Evolutionary conservation across 2,888 invertebrate genomes (phyloP).

Genomic region (Pecten maximus): DNA sequence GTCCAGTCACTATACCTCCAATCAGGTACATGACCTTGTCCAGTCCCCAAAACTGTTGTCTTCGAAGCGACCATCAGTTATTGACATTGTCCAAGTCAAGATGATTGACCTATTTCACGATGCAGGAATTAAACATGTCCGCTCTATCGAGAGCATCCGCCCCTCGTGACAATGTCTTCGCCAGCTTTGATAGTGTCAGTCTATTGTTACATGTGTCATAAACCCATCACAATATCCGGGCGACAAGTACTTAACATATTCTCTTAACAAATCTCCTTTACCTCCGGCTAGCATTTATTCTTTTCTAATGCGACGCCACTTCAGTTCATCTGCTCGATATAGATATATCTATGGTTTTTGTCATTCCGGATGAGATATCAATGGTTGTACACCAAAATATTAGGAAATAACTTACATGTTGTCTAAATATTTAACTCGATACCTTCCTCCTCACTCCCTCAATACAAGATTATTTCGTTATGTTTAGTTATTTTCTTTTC

Average conservation of each 20-base stretch:
- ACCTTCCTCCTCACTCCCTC: neutral
- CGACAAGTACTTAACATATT: neutral
- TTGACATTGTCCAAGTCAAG: neutral
- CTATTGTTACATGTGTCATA: conserved; percentile 18
- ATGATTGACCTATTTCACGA: neutral
- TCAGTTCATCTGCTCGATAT: neutral
- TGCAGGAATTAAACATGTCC: neutral
- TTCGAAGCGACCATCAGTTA: neutral
- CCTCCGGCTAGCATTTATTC: neutral
- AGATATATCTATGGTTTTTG: neutral
- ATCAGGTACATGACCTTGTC: neutral
- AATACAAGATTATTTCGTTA: no score
- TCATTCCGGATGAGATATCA: neutral
- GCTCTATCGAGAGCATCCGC: conserved; percentile 5
- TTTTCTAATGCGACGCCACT: neutral
- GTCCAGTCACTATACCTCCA: neutral
- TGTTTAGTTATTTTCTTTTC: no score
- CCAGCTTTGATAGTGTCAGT: neutral
- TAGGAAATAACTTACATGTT: neutral
- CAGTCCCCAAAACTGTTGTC: neutral
- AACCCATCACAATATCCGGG: neutral
- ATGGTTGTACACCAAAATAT: neutral
- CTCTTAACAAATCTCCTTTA: neutral
- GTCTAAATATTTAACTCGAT: neutral
- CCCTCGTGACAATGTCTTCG: neutral